phyloP scores from a whole-genome alignment of 2,797 vertebrate species.

The Melanotaenia nigrans region DNA sequence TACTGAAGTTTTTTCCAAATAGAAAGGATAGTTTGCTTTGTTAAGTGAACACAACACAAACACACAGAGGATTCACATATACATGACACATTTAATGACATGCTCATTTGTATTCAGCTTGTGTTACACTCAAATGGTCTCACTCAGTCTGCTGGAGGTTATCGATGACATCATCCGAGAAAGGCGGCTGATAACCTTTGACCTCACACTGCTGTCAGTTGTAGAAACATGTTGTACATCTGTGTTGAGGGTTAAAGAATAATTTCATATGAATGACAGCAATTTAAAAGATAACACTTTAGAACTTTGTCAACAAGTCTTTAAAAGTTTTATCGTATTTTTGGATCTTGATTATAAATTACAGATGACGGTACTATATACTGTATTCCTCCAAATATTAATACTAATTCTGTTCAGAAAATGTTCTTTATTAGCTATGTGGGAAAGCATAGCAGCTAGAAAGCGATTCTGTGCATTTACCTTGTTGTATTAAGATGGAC shows the following conservation, averaged over 20 bases:
- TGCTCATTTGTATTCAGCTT: constrained; percentile 37
- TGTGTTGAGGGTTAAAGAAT: neutral
- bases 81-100: constrained; percentile 12
- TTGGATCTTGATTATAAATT: neutral
- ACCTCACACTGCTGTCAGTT: constrained; percentile 40
- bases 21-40: neutral
- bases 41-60: constrained; percentile 16
- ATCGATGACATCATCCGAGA: constrained; percentile 64
- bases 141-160: constrained; percentile 31
- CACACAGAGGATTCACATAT: constrained; percentile 8
- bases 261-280: neutral
- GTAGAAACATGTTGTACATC: constrained; percentile 37
- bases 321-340: neutral
- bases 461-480: neutral
- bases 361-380: neutral
- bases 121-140: constrained; percentile 51
- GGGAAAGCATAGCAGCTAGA: neutral
- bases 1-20: neutral
- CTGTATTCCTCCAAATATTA: neutral
- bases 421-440: neutral
- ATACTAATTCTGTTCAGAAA: neutral
- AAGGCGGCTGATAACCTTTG: constrained; percentile 65
- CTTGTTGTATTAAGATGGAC: neutral
- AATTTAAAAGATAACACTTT: neutral
- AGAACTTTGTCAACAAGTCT: neutral